Percentiles rank a stretch among this genome's conserved stretches.
These are phyloP conservation scores for Spodoptera frugiperda DNA, from an alignment of 1,140 invertebrate genomes.

Conservation along the genomic window DNA sequence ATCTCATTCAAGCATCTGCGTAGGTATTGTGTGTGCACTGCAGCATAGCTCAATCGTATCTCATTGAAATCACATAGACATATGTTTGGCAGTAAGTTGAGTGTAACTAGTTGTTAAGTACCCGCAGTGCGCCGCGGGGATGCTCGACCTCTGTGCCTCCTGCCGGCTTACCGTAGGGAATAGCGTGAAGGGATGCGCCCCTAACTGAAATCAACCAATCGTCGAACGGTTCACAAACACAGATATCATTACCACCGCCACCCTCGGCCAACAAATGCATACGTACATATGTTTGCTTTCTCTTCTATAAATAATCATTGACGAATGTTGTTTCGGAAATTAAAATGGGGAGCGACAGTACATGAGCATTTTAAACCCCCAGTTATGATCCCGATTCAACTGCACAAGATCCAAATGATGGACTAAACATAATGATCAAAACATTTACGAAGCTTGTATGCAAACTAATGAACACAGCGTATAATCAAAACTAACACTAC, in stretches of 20 bases:
- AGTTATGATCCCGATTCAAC: conserved; percentile 22
- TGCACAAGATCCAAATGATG: conserved; percentile 1
- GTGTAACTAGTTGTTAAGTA: conserved; percentile 64
- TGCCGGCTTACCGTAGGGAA: conserved; percentile 52
- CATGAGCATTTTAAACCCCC: conserved; percentile 18
- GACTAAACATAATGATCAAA: conserved; percentile 46
- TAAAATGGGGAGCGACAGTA: conserved; percentile 70
- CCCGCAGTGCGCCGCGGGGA: conserved; percentile 72
- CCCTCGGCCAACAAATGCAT: conserved; percentile 61
- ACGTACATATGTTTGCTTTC: conserved; percentile 80
- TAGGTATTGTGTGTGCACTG: conserved; percentile 16
- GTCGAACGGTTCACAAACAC: conserved; percentile 56
- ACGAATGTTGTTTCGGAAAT: conserved; percentile 66
- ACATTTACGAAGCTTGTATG: conserved; percentile 53
- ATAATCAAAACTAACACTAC: conserved; percentile 67
- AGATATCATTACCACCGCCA: conserved; percentile 63
- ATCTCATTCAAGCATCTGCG: conserved; percentile 24
- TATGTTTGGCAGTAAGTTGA: conserved; percentile 56
- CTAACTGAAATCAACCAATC: conserved; percentile 70
- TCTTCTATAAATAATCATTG: conserved; percentile 82
- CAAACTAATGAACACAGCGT: conserved; percentile 74
- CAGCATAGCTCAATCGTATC: conserved; percentile 14
- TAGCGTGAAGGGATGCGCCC: conserved; percentile 67
- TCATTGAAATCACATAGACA: conserved; percentile 47
- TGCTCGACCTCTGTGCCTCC: conserved; percentile 54